These are phyloP conservation scores for Daktulosphaira vitifoliae DNA, from an alignment of 1,140 invertebrate genomes.

Conservation along the genomic window DNA sequence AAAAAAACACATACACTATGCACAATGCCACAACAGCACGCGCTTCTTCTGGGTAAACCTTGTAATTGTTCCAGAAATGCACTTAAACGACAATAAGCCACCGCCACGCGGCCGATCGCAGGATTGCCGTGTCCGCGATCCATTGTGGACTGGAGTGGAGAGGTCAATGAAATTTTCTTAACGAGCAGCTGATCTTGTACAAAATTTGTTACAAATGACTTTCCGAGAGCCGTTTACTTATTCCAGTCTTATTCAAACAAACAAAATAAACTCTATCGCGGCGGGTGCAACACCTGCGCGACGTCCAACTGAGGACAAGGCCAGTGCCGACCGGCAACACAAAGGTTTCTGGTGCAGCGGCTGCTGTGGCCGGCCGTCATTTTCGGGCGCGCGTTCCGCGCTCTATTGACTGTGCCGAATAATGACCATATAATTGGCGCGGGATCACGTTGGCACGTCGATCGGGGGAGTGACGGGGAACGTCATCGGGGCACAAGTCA, in stretches of 20 bases:
- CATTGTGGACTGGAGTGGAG: not conserved
- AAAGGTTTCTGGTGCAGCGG: not conserved
- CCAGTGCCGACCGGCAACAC: not conserved
- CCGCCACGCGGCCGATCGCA: too few species aligned
- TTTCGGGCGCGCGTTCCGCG: not conserved
- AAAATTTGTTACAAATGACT: constrained; percentile 32
- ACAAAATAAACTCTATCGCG: not conserved
- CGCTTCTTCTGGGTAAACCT: not conserved
- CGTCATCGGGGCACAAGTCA: constrained; percentile 8
- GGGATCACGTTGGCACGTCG: too few species aligned
- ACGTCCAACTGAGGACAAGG: constrained; percentile 4
- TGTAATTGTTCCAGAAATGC: not conserved
- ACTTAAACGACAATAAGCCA: too few species aligned
- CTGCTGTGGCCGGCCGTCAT: not conserved
- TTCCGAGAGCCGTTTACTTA: constrained; percentile 4
- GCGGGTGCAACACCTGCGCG: constrained; percentile 21
- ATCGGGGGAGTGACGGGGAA: not conserved
- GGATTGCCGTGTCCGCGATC: too few species aligned
- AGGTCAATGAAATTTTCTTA: constrained; percentile 21
- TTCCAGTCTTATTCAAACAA: too few species aligned
- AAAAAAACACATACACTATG: too few species aligned
- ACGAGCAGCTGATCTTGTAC: constrained; percentile 20
- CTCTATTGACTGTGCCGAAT: not conserved
- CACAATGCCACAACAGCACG: constrained; percentile 2
- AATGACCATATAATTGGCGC: constrained; percentile 29